Evolutionary conservation across 1,140 invertebrate species (phyloP), one percentile per base, ranked within the genome.

Genomic region (Zaprionus davidi): DNA sequence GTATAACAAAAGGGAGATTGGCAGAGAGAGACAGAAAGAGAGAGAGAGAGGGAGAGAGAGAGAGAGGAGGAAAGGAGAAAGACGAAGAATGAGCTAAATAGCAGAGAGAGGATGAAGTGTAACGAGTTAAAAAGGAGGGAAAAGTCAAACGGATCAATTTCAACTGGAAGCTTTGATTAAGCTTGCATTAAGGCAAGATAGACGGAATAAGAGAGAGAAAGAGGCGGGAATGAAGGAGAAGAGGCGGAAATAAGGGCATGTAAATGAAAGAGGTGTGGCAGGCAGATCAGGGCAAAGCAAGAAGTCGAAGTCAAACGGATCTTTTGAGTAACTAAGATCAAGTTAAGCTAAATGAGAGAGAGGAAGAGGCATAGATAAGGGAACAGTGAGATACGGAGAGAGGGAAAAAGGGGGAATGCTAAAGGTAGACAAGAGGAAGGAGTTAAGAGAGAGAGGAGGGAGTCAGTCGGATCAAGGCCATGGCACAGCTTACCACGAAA

Each of bases 381-480:
- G 2, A 1, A 12, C 11, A 13, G 11, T 1, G 5, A 22, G 9
- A 24, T 11, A 13, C 6, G 28, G 9, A 5, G 15, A 0, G 15
- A 7, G 5, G 20, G 4, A 13, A 51, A 6, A 9, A 7, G 41
- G n/a, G 41, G 15, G 2, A 15, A 44, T 56, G 72, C 59, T 28
- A 51, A 22, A 41, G 2, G 11, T 36, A 26, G 26, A 28, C 1
- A 46, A 62, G 41, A 49, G 22, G 15, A 26, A 46, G 34, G 15
- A 0, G 31, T 34, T 34, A 28, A 22, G 28, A 53, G 17, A 5
- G 15, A 31, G 13, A 12, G 5, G 4, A 41, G 15, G 38, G 38
- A 22, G 6, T 51, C 46, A 12, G 1, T 20, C 20, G 22, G 38
- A 67, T 67, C 65, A 67, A 67, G 65, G 65, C 65, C 65, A 67